phyloP scores from a whole-genome alignment of 1,140 invertebrate species.

The Ceratitis capitata region DNA sequence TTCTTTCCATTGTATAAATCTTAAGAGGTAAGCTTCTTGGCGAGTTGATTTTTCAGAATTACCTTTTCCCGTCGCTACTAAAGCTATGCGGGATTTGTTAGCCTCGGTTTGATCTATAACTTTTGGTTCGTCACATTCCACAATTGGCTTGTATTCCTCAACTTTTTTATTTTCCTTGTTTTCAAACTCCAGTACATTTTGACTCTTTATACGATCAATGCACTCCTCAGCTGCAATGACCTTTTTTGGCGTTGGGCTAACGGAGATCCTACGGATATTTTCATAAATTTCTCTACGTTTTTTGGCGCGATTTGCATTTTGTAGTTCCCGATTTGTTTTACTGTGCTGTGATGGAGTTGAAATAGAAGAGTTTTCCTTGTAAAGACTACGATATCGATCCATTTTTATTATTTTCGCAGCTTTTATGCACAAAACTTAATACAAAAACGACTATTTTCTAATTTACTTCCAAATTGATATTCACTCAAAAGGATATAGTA shows the following conservation, averaged over 20 bases:
- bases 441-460: background rate
- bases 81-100: background rate
- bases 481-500: background rate
- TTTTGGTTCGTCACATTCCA: background rate
- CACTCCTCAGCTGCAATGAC: background rate
- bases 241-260: conserved; percentile 34
- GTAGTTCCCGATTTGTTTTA: background rate
- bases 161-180: background rate
- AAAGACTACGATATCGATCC: conserved; percentile 31
- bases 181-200: background rate
- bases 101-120: background rate
- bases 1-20: conserved; percentile 10
- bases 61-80: background rate
- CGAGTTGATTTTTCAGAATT: background rate
- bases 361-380: conserved; percentile 9
- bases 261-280: conserved; percentile 20
- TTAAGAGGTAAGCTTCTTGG: background rate
- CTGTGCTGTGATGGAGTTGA: background rate
- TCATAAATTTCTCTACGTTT: conserved; percentile 26
- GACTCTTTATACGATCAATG: background rate
- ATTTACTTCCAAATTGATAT: background rate
- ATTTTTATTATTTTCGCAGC: background rate
- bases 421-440: background rate
- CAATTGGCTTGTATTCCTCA: background rate
- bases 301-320: conserved; percentile 39